phyloP scores from a whole-genome alignment of 2,113 vertebrate species.

The Cairina moschata region DNA sequence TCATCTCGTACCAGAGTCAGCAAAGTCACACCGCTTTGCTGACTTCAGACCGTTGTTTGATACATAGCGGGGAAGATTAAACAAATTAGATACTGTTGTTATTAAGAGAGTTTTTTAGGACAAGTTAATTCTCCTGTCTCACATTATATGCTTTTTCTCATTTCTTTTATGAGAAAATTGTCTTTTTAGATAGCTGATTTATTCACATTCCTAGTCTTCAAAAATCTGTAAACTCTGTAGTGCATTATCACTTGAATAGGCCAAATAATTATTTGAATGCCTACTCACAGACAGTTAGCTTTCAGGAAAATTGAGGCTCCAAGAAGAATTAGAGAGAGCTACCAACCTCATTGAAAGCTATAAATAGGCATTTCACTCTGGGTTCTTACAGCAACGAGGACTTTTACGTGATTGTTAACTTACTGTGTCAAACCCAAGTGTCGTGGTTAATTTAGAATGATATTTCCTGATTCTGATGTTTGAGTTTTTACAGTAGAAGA shows the following conservation, averaged over 20 bases:
- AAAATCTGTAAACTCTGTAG: slow-evolving; percentile 69
- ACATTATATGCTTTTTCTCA: slow-evolving; percentile 23
- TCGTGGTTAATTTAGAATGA: slow-evolving; percentile 27
- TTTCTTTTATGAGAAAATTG: slow-evolving; percentile 63
- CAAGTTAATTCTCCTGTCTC: slow-evolving; percentile 43
- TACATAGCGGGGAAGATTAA: slow-evolving; percentile 14
- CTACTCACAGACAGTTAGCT: slow-evolving; percentile 60
- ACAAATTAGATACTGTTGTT: slow-evolving; percentile 3
- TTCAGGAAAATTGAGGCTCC: slow-evolving; percentile 55
- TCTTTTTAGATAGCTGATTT: slow-evolving; percentile 33
- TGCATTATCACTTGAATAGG: slow-evolving; percentile 75
- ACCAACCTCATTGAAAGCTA: slow-evolving; percentile 44
- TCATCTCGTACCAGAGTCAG: not conserved
- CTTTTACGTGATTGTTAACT: not conserved
- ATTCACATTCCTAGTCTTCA: slow-evolving; percentile 63
- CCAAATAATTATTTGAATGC: slow-evolving; percentile 68
- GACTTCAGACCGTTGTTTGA: not conserved
- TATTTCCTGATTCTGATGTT: not conserved
- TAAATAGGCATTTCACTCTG: slow-evolving; percentile 55
- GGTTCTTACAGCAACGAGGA: slow-evolving; percentile 57
- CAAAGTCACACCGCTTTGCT: not conserved
- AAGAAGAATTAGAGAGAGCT: slow-evolving; percentile 61
- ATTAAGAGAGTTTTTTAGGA: slow-evolving; percentile 56
- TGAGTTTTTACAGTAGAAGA: not conserved
- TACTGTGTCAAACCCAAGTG: slow-evolving; percentile 29